Evolutionary conservation across 37 sponge, comb jelly and placozoan species (phyloP).

Genomic region (Mnemiopsis leidyi): DNA sequence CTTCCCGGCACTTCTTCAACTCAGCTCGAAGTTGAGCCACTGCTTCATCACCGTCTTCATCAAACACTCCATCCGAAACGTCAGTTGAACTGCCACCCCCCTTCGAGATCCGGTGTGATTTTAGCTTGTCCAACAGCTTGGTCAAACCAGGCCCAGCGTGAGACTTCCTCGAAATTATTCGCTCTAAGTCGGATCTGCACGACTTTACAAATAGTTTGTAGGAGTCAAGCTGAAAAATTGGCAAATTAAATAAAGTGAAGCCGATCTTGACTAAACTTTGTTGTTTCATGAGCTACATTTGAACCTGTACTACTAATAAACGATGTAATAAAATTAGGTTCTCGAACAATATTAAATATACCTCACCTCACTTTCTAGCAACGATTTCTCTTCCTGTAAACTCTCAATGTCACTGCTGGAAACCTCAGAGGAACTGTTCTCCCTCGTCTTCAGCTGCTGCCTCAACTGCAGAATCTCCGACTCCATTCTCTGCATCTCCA

Average conservation of each 20-base stretch:
- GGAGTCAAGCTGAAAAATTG: background rate
- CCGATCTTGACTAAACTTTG: too few relatives aligned
- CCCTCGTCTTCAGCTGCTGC: conserved; percentile 58
- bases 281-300: too few relatives aligned
- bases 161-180: background rate
- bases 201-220: background rate
- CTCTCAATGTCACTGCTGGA: background rate
- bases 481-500: conserved; percentile 63
- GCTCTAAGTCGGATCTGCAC: background rate
- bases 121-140: background rate
- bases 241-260: too few relatives aligned
- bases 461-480: conserved; percentile 53
- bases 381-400: background rate
- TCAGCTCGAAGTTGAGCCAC: background rate
- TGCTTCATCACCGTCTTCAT: background rate
- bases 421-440: conserved; percentile 24
- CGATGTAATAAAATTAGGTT: too few relatives aligned
- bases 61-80: background rate
- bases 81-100: background rate
- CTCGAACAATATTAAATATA: too few relatives aligned
- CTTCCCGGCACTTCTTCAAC: conserved; percentile 18
- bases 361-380: background rate
- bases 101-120: background rate
- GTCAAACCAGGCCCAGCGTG: background rate
- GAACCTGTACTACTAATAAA: too few relatives aligned